Conservation (phyloP, 2,797 vertebrate species). For the Scleropages formosus region DNA sequence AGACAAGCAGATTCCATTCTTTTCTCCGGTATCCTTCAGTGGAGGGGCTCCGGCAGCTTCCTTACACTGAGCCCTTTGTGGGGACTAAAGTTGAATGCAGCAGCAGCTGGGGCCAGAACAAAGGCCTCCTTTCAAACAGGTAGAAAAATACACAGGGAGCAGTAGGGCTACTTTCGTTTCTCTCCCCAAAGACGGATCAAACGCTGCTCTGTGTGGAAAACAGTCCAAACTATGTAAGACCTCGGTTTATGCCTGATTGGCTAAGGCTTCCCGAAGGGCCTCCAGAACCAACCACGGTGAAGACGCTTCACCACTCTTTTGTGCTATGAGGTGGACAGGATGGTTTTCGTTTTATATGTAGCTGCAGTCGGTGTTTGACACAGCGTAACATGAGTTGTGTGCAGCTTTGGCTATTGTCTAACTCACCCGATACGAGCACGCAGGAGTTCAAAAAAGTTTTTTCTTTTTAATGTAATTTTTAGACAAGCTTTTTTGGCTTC, state of each 20-base stretch:
- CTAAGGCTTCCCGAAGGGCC: background rate
- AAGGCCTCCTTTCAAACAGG: conserved; percentile 12
- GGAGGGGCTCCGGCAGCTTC: conserved; percentile 20
- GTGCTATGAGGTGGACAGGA: background rate
- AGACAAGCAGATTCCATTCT: background rate
- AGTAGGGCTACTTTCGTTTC: conserved; percentile 10
- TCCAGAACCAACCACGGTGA: background rate
- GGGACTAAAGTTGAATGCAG: conserved; percentile 13
- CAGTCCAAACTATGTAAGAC: conserved; percentile 1
- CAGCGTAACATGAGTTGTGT: background rate
- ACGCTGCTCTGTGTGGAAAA: conserved; percentile 11
- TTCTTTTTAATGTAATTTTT: conserved; percentile 1
- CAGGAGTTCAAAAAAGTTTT: background rate
- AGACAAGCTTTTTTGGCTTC: background rate
- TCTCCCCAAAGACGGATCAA: background rate
- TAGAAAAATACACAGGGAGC: conserved; percentile 18
- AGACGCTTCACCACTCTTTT: background rate
- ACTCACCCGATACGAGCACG: background rate
- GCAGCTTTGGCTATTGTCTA: background rate
- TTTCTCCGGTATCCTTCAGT: background rate
- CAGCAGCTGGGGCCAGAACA: conserved; percentile 24
- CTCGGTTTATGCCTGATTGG: background rate
- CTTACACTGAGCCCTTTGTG: conserved; percentile 28
- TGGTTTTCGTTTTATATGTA: background rate
- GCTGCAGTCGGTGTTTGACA: background rate